Conservation (phyloP, 2,797 vertebrate genomes). For the Helarctos malayanus region DNA sequence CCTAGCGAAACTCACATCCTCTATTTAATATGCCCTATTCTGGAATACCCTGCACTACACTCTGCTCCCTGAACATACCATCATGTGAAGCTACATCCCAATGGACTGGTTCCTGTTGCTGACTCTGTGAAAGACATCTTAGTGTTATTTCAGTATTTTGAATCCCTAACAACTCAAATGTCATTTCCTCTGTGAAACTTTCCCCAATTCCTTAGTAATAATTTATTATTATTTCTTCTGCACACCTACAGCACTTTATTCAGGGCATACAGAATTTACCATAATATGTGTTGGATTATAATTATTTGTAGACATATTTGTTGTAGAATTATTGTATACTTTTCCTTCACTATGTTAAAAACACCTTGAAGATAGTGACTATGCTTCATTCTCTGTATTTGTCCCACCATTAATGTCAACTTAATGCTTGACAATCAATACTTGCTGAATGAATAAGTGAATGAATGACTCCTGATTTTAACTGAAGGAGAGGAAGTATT, state of each 20-base stretch:
- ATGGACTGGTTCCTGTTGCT: neutral
- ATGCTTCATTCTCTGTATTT: neutral
- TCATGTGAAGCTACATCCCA: neutral
- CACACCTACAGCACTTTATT: neutral
- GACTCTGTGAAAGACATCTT: slow-evolving; percentile 12
- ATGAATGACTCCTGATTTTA: slow-evolving; percentile 20
- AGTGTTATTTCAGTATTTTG: slow-evolving; percentile 35
- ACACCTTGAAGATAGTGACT: neutral
- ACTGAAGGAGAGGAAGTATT: slow-evolving; percentile 19
- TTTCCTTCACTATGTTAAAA: neutral
- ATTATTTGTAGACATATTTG: slow-evolving; percentile 5
- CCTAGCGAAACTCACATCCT: neutral
- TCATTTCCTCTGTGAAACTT: neutral
- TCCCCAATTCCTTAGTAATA: neutral
- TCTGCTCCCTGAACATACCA: neutral
- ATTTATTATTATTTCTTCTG: slow-evolving; percentile 33
- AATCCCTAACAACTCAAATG: slow-evolving; percentile 45
- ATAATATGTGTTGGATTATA: neutral
- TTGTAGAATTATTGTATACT: slow-evolving; percentile 15
- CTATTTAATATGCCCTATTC: slow-evolving; percentile 11
- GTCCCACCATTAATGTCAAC: neutral
- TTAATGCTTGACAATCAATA: slow-evolving; percentile 19
- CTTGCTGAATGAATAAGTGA: neutral
- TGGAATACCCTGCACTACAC: neutral
- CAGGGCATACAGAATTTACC: neutral